Evolutionary conservation across 2,888 invertebrate genomes (phyloP).

Genomic region (Vesta saturnalis): DNA sequence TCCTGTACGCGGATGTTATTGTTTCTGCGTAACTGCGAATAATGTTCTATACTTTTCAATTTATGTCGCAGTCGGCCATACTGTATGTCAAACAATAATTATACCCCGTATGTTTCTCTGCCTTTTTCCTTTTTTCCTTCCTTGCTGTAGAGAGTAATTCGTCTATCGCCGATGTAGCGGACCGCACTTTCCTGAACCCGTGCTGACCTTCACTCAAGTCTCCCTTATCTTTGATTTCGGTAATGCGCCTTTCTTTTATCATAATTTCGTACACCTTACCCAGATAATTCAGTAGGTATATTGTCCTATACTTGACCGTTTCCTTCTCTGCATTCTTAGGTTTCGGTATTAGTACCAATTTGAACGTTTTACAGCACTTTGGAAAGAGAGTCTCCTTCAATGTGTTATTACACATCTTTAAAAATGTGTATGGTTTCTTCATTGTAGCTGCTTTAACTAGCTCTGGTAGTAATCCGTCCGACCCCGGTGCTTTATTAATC

Average conservation of each 20-base stretch:
- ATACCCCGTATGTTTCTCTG: neutral
- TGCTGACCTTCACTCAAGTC: neutral
- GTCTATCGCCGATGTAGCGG: neutral
- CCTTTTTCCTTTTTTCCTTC: neutral
- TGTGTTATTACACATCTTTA: neutral
- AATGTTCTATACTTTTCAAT: too few relatives aligned
- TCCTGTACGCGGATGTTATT: too few relatives aligned
- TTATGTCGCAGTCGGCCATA: too few relatives aligned
- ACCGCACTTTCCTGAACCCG: neutral
- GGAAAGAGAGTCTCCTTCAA: neutral
- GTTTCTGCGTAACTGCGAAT: too few relatives aligned
- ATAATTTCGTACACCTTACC: neutral
- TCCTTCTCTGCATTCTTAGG: neutral
- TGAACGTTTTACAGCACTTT: neutral
- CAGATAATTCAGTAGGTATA: neutral
- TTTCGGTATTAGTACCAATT: neutral
- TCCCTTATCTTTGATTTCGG: neutral
- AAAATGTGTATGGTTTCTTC: neutral
- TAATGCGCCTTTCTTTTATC: neutral
- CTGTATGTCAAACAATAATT: neutral
- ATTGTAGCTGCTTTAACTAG: neutral
- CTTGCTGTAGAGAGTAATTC: neutral
- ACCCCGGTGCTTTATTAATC: neutral
- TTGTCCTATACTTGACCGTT: neutral
- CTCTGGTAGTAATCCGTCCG: too few relatives aligned